These are phyloP conservation scores for Oeneis ivallda DNA, from an alignment of 2,888 invertebrate genomes.

Conservation along the genomic window DNA sequence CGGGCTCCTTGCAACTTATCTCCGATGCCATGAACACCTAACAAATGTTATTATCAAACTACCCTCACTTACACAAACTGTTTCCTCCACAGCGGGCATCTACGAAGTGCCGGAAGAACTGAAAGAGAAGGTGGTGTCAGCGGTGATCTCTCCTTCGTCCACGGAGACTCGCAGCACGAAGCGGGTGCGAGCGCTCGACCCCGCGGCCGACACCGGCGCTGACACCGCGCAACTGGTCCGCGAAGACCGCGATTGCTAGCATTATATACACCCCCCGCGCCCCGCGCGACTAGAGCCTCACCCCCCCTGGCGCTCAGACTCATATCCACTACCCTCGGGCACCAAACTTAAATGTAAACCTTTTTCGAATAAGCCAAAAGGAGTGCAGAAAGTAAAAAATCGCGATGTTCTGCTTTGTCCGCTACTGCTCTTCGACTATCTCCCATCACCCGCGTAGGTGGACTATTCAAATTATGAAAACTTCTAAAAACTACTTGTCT, in stretches of 20 bases:
- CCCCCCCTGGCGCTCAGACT: not conserved
- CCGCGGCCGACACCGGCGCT: constrained; percentile 92
- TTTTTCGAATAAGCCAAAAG: not conserved
- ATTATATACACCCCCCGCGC: constrained; percentile 32
- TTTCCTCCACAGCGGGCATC: constrained; percentile 80
- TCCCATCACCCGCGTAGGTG: not conserved
- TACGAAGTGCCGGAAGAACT: constrained; percentile 91
- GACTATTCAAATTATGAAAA: not conserved
- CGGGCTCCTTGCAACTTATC: too few species aligned
- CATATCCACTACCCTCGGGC: too few species aligned
- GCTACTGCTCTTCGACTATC: constrained; percentile 2
- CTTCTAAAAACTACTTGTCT: too few species aligned
- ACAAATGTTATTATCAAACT: too few species aligned
- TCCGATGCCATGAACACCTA: too few species aligned
- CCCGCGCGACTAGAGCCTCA: constrained; percentile 31
- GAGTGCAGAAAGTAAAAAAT: not conserved
- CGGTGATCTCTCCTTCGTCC: constrained; percentile 90
- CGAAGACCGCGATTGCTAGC: constrained; percentile 87
- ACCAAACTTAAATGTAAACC: not conserved
- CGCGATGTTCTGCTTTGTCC: constrained; percentile 9
- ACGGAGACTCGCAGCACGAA: constrained; percentile 87
- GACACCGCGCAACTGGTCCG: constrained; percentile 95
- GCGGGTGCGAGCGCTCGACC: constrained; percentile 89
- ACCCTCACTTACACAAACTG: not conserved
- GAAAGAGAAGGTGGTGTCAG: constrained; percentile 86